These are phyloP conservation scores for Balearica regulorum DNA, from an alignment of 2,797 vertebrate genomes.

Conservation along the genomic window DNA sequence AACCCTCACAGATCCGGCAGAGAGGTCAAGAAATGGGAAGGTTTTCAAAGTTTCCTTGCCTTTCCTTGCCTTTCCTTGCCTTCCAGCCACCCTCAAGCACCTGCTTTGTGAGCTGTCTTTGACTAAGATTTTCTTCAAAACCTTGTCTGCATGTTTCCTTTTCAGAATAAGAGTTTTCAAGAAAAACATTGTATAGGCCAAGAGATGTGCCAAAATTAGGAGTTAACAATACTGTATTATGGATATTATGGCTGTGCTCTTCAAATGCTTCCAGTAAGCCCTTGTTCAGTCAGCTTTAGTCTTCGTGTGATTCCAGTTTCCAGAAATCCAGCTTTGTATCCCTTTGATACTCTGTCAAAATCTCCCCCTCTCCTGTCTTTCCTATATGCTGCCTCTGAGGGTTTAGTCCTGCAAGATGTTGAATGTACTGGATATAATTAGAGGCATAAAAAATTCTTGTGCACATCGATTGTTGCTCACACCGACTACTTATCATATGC, in stretches of 20 bases:
- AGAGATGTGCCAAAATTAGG: neutral
- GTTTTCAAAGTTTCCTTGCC: neutral
- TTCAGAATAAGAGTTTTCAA: neutral
- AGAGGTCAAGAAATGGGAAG: neutral
- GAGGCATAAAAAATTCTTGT: neutral
- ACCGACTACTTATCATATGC: neutral
- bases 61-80: no score
- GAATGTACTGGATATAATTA: neutral
- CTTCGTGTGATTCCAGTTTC: neutral
- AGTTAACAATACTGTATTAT: neutral
- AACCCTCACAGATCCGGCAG: neutral
- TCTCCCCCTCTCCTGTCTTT: neutral
- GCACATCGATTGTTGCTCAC: neutral
- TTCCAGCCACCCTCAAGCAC: neutral
- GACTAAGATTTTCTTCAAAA: neutral
- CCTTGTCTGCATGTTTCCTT: neutral
- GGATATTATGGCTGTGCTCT: neutral
- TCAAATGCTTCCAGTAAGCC: neutral
- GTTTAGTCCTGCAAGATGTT: neutral
- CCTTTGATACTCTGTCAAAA: slow-evolving; percentile 5
- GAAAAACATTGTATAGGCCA: neutral
- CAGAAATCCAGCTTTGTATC: neutral
- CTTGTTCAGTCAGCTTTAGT: neutral
- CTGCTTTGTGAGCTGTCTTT: neutral
- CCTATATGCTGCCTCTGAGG: neutral